Evolutionary conservation across 2,888 invertebrate genomes (phyloP).

Genomic region (Drosophila parthenogenetica): DNA sequence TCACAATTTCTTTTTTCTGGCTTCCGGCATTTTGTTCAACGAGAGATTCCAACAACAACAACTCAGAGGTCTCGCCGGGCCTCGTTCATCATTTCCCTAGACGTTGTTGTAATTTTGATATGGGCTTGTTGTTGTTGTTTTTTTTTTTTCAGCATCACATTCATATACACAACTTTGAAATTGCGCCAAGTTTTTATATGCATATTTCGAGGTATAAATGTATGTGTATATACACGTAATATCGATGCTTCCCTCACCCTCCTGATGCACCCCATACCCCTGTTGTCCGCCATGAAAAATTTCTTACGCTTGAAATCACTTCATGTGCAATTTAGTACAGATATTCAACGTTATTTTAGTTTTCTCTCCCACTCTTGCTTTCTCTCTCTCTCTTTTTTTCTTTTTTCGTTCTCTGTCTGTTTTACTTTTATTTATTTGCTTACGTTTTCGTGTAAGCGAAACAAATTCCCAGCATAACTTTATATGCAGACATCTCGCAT

Average conservation of each 20-base stretch:
- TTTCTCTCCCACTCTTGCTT: slow-evolving; percentile 3
- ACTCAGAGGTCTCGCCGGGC: slow-evolving; percentile 28
- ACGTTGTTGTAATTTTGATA: slow-evolving; percentile 74
- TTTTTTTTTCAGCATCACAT: slow-evolving; percentile 26
- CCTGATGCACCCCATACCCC: slow-evolving; percentile 6
- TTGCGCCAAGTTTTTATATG: slow-evolving; percentile 76
- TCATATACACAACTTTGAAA: slow-evolving; percentile 65
- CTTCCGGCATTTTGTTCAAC: slow-evolving; percentile 56
- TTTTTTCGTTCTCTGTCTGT: not conserved
- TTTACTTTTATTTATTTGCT: slow-evolving; percentile 38
- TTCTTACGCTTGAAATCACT: slow-evolving; percentile 80
- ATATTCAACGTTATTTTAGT: slow-evolving; percentile 54
- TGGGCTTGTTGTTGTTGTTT: slow-evolving; percentile 46
- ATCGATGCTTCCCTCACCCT: slow-evolving; percentile 52
- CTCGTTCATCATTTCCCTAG: slow-evolving; percentile 57
- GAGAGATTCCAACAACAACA: slow-evolving; percentile 21
- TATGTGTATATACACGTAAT: slow-evolving; percentile 34
- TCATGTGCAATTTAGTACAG: slow-evolving; percentile 80
- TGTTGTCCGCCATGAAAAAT: slow-evolving; percentile 48
- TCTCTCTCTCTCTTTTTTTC: slow-evolving; percentile 7
- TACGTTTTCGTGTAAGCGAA: slow-evolving; percentile 43
- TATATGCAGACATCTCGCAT: slow-evolving; percentile 51
- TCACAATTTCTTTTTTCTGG: slow-evolving; percentile 45
- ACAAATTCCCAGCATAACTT: slow-evolving; percentile 74
- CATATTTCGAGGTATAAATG: slow-evolving; percentile 46